Conservation (phyloP, 2,888 invertebrate genomes). For the Cerastoderma edule region DNA sequence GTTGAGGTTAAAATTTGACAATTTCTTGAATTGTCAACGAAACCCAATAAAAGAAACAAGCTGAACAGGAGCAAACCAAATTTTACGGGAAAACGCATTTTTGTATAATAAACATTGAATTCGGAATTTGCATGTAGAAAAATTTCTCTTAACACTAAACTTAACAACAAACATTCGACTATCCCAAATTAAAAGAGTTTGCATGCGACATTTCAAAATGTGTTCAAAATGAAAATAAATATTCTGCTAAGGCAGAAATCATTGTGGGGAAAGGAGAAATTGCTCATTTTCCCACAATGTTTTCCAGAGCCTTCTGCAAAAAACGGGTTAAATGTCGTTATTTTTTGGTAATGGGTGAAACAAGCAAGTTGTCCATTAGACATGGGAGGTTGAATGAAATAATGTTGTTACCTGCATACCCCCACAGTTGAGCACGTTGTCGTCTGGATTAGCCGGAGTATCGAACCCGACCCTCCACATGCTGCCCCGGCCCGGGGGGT, state of each 20-base stretch:
- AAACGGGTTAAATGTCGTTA: neutral
- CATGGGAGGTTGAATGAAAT: neutral
- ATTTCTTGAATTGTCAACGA: too few species aligned
- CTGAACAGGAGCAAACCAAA: too few species aligned
- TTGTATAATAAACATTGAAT: too few species aligned
- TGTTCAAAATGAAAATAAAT: neutral
- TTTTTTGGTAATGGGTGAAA: neutral
- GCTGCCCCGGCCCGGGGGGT: constrained; percentile 51
- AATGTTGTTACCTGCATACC: constrained; percentile 44
- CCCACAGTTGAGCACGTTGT: constrained; percentile 52
- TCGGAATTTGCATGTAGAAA: too few species aligned
- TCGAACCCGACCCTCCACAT: constrained; percentile 55
- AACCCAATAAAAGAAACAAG: too few species aligned
- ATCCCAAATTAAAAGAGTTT: too few species aligned
- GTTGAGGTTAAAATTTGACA: too few species aligned
- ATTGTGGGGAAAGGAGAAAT: neutral
- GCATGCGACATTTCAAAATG: too few species aligned
- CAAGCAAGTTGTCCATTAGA: neutral
- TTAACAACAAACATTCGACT: too few species aligned
- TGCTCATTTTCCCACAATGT: neutral
- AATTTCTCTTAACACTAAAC: too few species aligned
- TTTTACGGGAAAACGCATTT: too few species aligned
- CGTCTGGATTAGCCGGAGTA: constrained; percentile 49
- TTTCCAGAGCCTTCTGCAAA: neutral
- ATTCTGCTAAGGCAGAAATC: neutral